Evolutionary conservation across 2,888 invertebrate genomes (phyloP).

Genomic region (Timandra comae): DNA sequence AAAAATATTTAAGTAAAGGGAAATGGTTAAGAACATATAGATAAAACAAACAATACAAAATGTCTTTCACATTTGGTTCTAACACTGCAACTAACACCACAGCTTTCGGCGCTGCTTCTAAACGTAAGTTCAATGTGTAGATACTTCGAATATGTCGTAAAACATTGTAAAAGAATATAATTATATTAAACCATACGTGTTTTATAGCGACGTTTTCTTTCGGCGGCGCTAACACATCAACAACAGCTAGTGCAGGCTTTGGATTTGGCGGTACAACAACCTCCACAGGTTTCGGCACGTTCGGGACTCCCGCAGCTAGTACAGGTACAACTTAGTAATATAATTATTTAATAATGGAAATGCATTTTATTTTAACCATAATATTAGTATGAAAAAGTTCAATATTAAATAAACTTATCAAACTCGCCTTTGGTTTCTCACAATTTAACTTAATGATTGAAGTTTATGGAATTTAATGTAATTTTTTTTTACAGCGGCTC

Average conservation of each 20-base stretch:
- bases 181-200: not conserved
- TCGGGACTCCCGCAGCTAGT: slow-evolving; percentile 58
- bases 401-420: too few relatives aligned
- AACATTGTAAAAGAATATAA: not conserved
- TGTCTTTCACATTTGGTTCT: slow-evolving; percentile 65
- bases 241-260: slow-evolving; percentile 67
- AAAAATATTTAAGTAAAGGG: too few relatives aligned
- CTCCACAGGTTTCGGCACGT: slow-evolving; percentile 55
- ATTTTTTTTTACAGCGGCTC: slow-evolving; percentile 38
- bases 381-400: too few relatives aligned
- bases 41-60: slow-evolving; percentile 16
- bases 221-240: slow-evolving; percentile 70
- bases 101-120: slow-evolving; percentile 70
- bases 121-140: slow-evolving; percentile 67
- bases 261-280: slow-evolving; percentile 41
- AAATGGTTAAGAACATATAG: too few relatives aligned
- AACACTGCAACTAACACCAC: slow-evolving; percentile 48
- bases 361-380: too few relatives aligned
- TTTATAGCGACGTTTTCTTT: slow-evolving; percentile 65
- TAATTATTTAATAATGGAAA: too few relatives aligned
- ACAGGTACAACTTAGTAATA: too few relatives aligned
- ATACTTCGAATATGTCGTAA: too few relatives aligned
- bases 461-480: too few relatives aligned
- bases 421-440: too few relatives aligned
- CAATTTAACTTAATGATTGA: too few relatives aligned